phyloP scores from a whole-genome alignment of 1,140 invertebrate species.

The Aphaenogaster ashmeadi region DNA sequence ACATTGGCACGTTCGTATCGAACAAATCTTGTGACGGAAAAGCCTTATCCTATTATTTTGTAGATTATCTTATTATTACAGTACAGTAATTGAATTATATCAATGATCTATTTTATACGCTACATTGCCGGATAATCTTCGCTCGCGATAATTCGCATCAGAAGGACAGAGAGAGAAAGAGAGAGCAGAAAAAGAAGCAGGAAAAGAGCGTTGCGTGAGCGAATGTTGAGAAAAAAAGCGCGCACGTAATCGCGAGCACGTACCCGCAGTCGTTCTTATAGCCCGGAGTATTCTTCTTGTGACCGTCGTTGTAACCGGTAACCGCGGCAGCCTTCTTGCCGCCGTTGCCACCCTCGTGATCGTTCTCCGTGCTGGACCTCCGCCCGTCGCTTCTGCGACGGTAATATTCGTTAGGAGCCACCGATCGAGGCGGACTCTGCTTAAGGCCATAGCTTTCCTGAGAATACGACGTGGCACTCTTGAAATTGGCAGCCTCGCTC shows the following conservation, averaged over 20 bases:
- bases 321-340: conserved; percentile 77
- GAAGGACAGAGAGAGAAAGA: background rate
- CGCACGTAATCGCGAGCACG: conserved; percentile 67
- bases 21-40: background rate
- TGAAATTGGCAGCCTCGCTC: conserved; percentile 84
- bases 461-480: conserved; percentile 79
- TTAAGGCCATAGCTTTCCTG: conserved; percentile 82
- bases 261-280: conserved; percentile 87
- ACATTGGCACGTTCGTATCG: background rate
- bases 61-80: conserved; percentile 10
- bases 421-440: conserved; percentile 76
- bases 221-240: background rate
- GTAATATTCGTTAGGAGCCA: conserved; percentile 79
- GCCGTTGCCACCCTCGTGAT: conserved; percentile 68
- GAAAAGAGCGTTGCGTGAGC: background rate
- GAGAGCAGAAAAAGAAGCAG: background rate
- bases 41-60: background rate
- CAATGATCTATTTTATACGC: background rate
- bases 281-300: conserved; percentile 86
- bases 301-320: conserved; percentile 84
- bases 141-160: background rate
- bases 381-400: conserved; percentile 79
- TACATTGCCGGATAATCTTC: background rate
- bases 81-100: background rate
- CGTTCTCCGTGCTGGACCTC: conserved; percentile 76